Conservation (phyloP, 2,888 invertebrate genomes). For the Drosophila peninsularis region DNA sequence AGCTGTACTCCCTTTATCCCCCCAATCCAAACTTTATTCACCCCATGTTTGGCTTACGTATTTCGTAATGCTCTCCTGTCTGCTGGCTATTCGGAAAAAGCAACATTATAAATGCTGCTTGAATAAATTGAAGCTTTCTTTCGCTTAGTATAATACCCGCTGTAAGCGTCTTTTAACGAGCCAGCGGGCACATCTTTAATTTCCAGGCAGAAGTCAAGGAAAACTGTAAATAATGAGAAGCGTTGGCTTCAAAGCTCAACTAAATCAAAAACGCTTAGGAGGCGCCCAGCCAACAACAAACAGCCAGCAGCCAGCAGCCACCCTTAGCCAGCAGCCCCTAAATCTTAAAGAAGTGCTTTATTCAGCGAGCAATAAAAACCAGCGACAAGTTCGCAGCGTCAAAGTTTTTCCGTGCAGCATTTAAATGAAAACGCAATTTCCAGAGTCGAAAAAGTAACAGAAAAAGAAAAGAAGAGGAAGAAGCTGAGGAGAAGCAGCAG, state of each 20-base stretch:
- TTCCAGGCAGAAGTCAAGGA: conserved; percentile 14
- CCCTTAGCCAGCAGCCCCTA: background rate
- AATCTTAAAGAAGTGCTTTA: conserved; percentile 38
- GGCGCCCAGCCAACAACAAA: background rate
- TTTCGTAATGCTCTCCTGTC: background rate
- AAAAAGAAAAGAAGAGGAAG: conserved; percentile 9
- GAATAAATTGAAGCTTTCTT: background rate
- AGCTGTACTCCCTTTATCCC: too few species aligned
- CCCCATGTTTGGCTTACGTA: too few species aligned
- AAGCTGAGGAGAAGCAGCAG: conserved; percentile 1
- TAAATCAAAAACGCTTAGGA: conserved; percentile 72
- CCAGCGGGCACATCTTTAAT: conserved; percentile 28
- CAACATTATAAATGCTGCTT: background rate
- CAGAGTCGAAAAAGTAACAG: conserved; percentile 17
- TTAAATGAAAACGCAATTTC: conserved; percentile 78
- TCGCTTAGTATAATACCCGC: background rate
- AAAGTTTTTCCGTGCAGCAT: conserved; percentile 60
- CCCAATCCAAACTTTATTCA: too few species aligned
- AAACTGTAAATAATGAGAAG: conserved; percentile 55
- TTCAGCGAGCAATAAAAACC: conserved; percentile 45
- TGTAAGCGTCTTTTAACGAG: conserved; percentile 11
- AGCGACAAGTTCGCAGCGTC: conserved; percentile 38
- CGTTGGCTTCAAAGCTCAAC: conserved; percentile 63
- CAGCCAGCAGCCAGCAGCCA: background rate
- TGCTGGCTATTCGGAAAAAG: background rate